These are phyloP conservation scores for Xestoiulus laeticollis DNA, from an alignment of 2,888 invertebrate species.

Conservation along the genomic window DNA sequence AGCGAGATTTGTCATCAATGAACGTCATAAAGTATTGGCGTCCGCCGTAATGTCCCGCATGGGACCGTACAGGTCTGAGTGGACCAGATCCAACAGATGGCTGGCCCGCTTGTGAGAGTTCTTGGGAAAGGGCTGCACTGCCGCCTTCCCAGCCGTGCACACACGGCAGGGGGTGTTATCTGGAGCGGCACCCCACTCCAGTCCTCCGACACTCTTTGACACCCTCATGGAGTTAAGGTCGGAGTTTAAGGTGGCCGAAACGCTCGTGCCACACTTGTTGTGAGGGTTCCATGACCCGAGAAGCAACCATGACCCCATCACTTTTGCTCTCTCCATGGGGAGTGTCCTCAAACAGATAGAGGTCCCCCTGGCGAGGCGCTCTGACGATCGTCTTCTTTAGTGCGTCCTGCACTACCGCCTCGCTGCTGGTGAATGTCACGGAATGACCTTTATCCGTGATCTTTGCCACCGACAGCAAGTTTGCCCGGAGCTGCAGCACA, in stretches of 20 bases:
- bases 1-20: neutral
- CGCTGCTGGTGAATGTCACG: neutral
- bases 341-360: neutral
- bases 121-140: neutral
- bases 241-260: neutral
- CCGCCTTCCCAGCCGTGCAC: neutral
- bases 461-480: conserved; percentile 3
- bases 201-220: neutral
- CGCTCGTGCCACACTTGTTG: neutral
- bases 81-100: neutral
- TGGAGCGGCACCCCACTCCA: neutral
- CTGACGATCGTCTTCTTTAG: neutral
- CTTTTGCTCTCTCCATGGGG: neutral
- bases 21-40: neutral
- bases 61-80: neutral
- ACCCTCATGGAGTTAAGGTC: neutral
- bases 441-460: neutral
- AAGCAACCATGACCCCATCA: neutral
- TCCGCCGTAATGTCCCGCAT: neutral
- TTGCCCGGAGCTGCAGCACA: neutral
- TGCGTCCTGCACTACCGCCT: neutral
- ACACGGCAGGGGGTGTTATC: neutral
- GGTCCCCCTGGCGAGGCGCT: neutral
- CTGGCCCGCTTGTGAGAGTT: neutral
- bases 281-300: neutral